Percentiles rank a stretch among this genome's conserved stretches.
phyloP scores from a whole-genome alignment of 2,113 vertebrate species.

The Chaetodon auriga region DNA sequence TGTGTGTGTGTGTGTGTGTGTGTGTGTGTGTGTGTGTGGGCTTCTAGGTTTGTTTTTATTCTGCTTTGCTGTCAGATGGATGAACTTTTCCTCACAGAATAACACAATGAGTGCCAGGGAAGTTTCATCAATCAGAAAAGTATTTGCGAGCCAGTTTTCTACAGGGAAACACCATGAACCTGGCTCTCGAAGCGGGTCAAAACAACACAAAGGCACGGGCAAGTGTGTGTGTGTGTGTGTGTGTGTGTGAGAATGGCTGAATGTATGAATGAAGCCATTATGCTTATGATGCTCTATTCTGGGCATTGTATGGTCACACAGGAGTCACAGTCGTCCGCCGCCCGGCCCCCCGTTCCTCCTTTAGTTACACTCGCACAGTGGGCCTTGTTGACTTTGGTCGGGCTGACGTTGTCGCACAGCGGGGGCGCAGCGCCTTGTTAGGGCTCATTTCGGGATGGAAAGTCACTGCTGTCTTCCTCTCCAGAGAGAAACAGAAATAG shows the following conservation, averaged over 20 bases:
- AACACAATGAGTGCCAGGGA: constrained; percentile 44
- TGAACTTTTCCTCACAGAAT: constrained; percentile 42
- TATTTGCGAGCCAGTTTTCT: constrained; percentile 54
- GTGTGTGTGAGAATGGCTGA: constrained; percentile 43
- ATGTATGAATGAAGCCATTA: constrained; percentile 71
- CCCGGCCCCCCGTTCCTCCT: constrained; percentile 43
- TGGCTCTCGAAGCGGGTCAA: constrained; percentile 26
- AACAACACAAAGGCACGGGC: constrained; percentile 37
- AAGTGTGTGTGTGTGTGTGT: constrained; percentile 29
- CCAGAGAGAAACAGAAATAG: constrained; percentile 50
- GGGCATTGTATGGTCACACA: constrained; percentile 50
- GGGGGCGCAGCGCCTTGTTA: constrained; percentile 36
- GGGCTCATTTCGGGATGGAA: constrained; percentile 68
- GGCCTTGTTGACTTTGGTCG: constrained; percentile 75
- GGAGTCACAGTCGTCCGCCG: constrained; percentile 42
- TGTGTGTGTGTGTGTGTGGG: constrained; percentile 14
- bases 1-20: too few species aligned
- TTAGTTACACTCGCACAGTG: constrained; percentile 60
- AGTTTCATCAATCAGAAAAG: constrained; percentile 38
- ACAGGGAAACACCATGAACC: constrained; percentile 26
- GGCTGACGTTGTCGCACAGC: constrained; percentile 65
- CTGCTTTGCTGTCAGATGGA: constrained; percentile 40
- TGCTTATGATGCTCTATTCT: constrained; percentile 57
- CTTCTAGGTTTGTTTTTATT: constrained; percentile 37
- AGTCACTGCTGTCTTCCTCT: constrained; percentile 64